Conservation (phyloP, 2,888 invertebrate species). For the Octodonta nipae region DNA sequence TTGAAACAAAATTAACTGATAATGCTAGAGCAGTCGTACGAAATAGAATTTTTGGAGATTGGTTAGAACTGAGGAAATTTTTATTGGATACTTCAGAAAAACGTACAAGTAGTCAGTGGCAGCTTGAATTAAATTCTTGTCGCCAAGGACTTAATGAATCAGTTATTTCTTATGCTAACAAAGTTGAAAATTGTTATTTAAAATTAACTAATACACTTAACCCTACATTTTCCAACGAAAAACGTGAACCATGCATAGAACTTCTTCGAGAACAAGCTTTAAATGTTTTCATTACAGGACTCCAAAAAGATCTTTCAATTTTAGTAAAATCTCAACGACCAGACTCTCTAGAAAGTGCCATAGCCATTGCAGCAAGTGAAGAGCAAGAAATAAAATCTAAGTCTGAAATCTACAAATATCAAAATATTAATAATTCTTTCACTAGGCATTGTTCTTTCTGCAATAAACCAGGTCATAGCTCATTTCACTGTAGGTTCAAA, state of each 20-base stretch:
- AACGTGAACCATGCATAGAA: slow-evolving; percentile 1
- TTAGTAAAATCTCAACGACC: slow-evolving; percentile 10
- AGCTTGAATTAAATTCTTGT: slow-evolving; percentile 20
- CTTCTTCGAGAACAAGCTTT: slow-evolving; percentile 7
- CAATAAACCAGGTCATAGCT: slow-evolving; percentile 5
- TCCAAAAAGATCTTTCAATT: slow-evolving; percentile 7
- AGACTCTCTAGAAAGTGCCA: slow-evolving; percentile 10
- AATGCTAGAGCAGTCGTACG: slow-evolving; percentile 15
- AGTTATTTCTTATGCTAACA: slow-evolving; percentile 19
- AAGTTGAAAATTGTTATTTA: slow-evolving; percentile 20
- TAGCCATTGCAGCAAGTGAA: slow-evolving; percentile 8
- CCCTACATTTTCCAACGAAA: not conserved
- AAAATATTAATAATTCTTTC: too few relatives aligned
- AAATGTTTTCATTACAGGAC: slow-evolving; percentile 9
- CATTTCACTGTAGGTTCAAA: slow-evolving; percentile 6
- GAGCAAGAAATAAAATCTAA: slow-evolving; percentile 12
- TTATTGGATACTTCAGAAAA: slow-evolving; percentile 15
- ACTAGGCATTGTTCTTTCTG: slow-evolving; percentile 9
- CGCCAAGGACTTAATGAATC: slow-evolving; percentile 17
- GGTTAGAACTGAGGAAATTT: slow-evolving; percentile 9
- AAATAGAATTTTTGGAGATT: slow-evolving; percentile 15
- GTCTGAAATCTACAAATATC: slow-evolving; percentile 9
- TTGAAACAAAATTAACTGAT: slow-evolving; percentile 17
- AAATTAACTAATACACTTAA: slow-evolving; percentile 19
- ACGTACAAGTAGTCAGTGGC: slow-evolving; percentile 21